Base-by-base conservation (phyloP, 1,140 invertebrate genomes). In the Aphaenogaster rudis region DNA sequence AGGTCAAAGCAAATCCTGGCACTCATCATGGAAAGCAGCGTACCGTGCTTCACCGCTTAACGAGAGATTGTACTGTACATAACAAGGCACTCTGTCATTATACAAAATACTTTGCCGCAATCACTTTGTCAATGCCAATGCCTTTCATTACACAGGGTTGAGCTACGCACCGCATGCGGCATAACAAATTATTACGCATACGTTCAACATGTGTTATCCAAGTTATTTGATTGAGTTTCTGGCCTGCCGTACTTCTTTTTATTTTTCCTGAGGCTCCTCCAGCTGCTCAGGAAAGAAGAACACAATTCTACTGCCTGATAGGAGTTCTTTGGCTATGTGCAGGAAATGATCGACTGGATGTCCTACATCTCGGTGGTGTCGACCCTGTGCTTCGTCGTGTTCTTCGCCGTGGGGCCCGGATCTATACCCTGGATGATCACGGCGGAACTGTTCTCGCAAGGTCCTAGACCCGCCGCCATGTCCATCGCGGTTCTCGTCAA, bases 361-460 rank as follows among this genome's bases (percentile, higher is more conserved):
- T 98, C 98, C 87, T 99, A 99, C 96, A 96, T 99, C 89, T 99
- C 98, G 86, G 98, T 99, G 93, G 97, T 99, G 66, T 98, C 98
- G 69, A 99, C 98, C 48, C 96, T 99, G 39, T 97, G 97, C 93
- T 99, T 99, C 96, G 99, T 99, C 71, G 98, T 99, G 71, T 99
- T 99, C 96, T 99, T 99, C 95, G 99, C 99, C 39, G 97, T 99
- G 82, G 99, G 99, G 3, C 98, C 98, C 72, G 98, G 99, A 67
- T 99, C 99, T 39, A 99, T 99, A 93, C 99, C 99, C 0, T 99
- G 99, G 99, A 98, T 99, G 97, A 99, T 99, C 93, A 99, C 99
- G 9, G 98, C 99, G 54, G 99, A 99, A 95, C 96, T 99, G 59
- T 99, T 99, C 96, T 98, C 98, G 8, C 99, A 99, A 95, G 99